Conservation (phyloP, 37 sponge, comb jelly and placozoan genomes). For the Ianthella basta region DNA sequence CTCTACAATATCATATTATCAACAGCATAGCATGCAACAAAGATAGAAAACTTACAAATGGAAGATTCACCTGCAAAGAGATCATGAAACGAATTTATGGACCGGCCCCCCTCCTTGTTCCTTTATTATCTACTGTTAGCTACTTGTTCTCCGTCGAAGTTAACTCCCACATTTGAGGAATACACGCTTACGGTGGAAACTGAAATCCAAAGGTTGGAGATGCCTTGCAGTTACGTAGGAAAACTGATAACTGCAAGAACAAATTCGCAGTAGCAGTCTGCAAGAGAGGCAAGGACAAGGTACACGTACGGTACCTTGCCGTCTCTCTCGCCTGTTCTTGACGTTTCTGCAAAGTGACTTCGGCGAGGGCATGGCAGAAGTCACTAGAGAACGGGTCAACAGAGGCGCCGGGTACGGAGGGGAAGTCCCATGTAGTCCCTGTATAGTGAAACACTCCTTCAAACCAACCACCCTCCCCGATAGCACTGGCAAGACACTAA, state of each 20-base stretch:
- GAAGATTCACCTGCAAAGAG: too few relatives aligned
- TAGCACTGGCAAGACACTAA: too few relatives aligned
- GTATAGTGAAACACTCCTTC: too few relatives aligned
- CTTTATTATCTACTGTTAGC: too few relatives aligned
- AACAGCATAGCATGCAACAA: too few relatives aligned
- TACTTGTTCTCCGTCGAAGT: background rate
- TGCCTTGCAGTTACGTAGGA: background rate
- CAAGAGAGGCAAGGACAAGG: background rate
- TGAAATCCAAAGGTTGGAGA: background rate
- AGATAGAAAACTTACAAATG: too few relatives aligned
- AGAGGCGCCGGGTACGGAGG: background rate
- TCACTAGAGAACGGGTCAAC: conserved; percentile 2
- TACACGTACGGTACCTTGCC: background rate
- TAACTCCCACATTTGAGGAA: background rate
- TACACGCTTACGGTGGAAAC: background rate
- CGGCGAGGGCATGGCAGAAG: background rate
- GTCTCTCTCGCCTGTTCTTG: background rate
- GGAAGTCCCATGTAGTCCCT: conserved; percentile 6
- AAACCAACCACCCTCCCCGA: too few relatives aligned
- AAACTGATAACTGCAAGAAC: background rate
- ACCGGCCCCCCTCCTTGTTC: too few relatives aligned
- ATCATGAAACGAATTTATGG: too few relatives aligned
- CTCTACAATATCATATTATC: too few relatives aligned
- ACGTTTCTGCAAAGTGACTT: background rate
- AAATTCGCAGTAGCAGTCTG: background rate